Base-by-base conservation (phyloP, 2,888 invertebrate genomes). In the Habrosyne pyritoides region DNA sequence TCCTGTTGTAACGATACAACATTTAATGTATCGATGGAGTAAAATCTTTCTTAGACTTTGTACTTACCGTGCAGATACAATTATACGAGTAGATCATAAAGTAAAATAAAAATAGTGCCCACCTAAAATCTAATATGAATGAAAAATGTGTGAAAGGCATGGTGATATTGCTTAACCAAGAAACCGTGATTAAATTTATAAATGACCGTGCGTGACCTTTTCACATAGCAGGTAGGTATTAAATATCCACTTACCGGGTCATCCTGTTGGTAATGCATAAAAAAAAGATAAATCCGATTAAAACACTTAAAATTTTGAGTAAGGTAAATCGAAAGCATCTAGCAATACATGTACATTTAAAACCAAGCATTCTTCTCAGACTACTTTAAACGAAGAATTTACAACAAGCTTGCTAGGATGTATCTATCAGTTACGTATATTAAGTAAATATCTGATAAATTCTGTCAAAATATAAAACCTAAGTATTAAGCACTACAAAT, bases 1-100 rank as follows among this genome's bases (percentile, higher is more conserved):
- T 97, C 97, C 94, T 96, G 67, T 30, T 61, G 21, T 28, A 54
- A 55, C n/a, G n/a, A n/a, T n/a, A n/a, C n/a, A 42, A 21, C 28
- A 48, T 64, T 18, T 42, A n/a, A 33, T n/a, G 0, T 33, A n/a
- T 33, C n/a, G n/a, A 1, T n/a, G 12, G 4, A 0, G 5, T 5
- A n/a, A 33, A n/a, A 33, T 8, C 33, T 8, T n/a, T 33, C 4
- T 33, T 4, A 33, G 8, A 33, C n/a, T n/a, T 8, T 5, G 33
- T 30, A 30, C 12, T 12, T 30, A 30, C 2, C 2, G 3, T 30
- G 3, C 26, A 30, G 12, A 30, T 12, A 2, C n/a, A n/a, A n/a
- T n/a, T n/a, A n/a, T n/a, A n/a, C n/a, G n/a, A n/a, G n/a, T n/a
- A n/a, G n/a, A n/a, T n/a, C n/a, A n/a, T n/a, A n/a, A n/a, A n/a